phyloP scores from a whole-genome alignment of 2,888 invertebrate species.

The Coelopa pilipes region DNA sequence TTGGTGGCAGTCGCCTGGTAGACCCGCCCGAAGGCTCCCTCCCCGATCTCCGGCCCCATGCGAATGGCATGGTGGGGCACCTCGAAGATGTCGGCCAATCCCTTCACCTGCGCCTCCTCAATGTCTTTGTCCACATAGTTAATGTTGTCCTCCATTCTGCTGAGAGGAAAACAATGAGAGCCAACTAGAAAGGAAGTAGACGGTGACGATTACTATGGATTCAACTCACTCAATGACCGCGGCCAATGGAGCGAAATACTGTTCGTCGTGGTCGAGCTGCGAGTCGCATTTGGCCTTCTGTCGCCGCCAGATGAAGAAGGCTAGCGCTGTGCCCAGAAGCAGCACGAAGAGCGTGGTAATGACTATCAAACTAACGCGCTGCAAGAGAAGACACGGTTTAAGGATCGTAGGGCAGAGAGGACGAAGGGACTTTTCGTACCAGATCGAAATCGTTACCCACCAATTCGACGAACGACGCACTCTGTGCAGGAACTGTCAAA shows the following conservation, averaged over 20 bases:
- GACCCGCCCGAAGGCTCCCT: conserved; percentile 82
- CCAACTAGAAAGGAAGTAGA: not conserved
- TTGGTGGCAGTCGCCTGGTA: conserved; percentile 74
- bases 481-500: conserved; percentile 1
- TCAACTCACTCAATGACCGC: conserved; percentile 49
- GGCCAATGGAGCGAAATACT: conserved; percentile 50
- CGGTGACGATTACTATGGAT: not conserved
- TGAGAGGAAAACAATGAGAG: conserved; percentile 43
- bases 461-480: not conserved
- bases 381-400: not conserved
- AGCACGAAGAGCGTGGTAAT: conserved; percentile 47
- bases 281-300: conserved; percentile 43
- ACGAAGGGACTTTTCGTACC: conserved; percentile 6
- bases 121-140: conserved; percentile 71
- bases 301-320: conserved; percentile 41
- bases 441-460: conserved; percentile 30
- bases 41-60: conserved; percentile 71
- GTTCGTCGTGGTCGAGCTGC: conserved; percentile 46
- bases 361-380: conserved; percentile 50
- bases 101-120: conserved; percentile 63
- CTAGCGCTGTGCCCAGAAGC: conserved; percentile 42
- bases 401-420: not conserved
- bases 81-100: conserved; percentile 61
- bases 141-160: conserved; percentile 70
- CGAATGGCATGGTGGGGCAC: conserved; percentile 58